These are phyloP conservation scores for Acanthoscelides obtectus DNA, from an alignment of 2,888 invertebrate species.

Conservation along the genomic window DNA sequence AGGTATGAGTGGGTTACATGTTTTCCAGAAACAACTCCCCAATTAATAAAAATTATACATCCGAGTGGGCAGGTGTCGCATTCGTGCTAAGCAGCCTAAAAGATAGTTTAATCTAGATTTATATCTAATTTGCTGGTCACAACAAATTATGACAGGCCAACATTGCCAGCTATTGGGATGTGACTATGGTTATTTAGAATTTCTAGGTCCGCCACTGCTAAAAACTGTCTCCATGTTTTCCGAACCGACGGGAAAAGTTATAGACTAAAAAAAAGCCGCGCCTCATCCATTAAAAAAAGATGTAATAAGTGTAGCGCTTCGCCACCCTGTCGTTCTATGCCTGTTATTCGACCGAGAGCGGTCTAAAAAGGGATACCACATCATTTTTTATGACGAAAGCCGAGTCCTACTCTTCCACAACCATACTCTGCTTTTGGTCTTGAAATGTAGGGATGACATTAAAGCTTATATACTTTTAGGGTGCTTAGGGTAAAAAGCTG, in stretches of 20 bases:
- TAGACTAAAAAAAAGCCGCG: constrained; percentile 24
- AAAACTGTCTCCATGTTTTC: background rate
- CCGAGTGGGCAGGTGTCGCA: too few species aligned
- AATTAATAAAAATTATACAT: too few species aligned
- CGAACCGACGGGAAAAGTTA: background rate
- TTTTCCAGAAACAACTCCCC: too few species aligned
- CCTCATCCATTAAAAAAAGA: constrained; percentile 20
- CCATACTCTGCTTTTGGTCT: background rate
- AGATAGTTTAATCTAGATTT: too few species aligned
- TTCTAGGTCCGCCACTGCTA: background rate
- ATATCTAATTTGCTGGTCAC: too few species aligned
- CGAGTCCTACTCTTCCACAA: background rate
- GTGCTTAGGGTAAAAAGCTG: background rate
- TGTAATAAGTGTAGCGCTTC: constrained; percentile 36
- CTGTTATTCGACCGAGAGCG: constrained; percentile 24
- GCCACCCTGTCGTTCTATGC: constrained; percentile 39
- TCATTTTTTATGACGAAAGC: background rate
- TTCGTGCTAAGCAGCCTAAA: too few species aligned
- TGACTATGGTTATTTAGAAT: background rate
- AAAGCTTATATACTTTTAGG: background rate
- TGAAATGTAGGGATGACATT: background rate
- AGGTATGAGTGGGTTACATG: too few species aligned
- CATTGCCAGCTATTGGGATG: too few species aligned
- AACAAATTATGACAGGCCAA: too few species aligned
- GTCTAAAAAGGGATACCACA: background rate